Evolutionary conservation across 2,113 vertebrate species (phyloP).

Genomic region (Aramus guarauna): DNA sequence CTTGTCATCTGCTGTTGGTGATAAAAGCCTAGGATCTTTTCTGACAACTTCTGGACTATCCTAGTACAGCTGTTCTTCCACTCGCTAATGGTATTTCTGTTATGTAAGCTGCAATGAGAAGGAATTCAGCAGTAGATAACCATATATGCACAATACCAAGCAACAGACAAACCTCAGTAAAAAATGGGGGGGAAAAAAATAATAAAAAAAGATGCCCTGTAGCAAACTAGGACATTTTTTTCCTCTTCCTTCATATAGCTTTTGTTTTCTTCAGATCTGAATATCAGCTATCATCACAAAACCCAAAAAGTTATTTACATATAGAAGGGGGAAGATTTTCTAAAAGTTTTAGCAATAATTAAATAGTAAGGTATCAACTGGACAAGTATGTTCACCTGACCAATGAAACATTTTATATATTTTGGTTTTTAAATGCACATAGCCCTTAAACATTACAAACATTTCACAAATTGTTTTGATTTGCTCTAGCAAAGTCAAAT

Average conservation of each 20-base stretch:
- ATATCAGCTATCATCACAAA: not conserved
- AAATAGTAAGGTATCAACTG: not conserved
- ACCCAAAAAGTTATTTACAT: not conserved
- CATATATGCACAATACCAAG: not conserved
- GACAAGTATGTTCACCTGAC: not conserved
- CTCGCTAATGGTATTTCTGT: not conserved
- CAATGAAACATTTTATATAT: not conserved
- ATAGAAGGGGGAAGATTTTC: not conserved
- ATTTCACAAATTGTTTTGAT: not conserved
- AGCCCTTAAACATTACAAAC: not conserved
- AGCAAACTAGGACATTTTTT: not conserved
- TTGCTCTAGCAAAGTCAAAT: not conserved
- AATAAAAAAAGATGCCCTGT: rapidly evolving
- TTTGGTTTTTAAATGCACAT: not conserved
- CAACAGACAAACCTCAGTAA: not conserved
- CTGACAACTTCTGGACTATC: not conserved
- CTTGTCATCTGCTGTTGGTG: not conserved
- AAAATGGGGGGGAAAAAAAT: not conserved
- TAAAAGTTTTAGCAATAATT: not conserved
- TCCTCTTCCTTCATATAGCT: not conserved
- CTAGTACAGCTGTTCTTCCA: not conserved
- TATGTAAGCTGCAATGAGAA: not conserved
- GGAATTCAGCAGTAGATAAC: not conserved
- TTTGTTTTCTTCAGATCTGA: not conserved
- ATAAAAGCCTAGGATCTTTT: not conserved